Base-by-base conservation (phyloP, 2,888 invertebrate species). In the Anthophora plumipes region DNA sequence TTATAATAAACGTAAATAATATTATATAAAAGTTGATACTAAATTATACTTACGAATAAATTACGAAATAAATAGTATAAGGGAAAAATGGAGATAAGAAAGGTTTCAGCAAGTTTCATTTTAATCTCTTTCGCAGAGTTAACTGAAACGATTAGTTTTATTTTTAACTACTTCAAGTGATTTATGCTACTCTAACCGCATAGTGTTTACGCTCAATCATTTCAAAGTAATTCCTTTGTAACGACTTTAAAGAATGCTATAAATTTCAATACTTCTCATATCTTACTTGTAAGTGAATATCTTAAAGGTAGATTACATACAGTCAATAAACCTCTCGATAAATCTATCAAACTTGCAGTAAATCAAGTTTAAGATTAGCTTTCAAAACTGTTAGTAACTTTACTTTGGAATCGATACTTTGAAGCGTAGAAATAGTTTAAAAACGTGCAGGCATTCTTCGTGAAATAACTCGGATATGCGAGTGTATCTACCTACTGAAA, bases 181-280 rank as follows among this genome's bases (percentile, higher is more conserved):
- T 55, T 67, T 55, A 67, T 55, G 14, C 54, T 12, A 22, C 12
- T 55, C 41, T 25, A 25, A 39, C 39, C 41, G 54, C n/a, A 6
- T 17, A 54, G n/a, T 54, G 54, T 67, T 67, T 54, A n/a, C 66
- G 41, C 54, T 67, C 66, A 67, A 41, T 67, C 41, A 67, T 25
- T 25, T 25, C 22, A 9, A 54, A 54, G 17, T n/a, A 31, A 54
- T 67, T 43, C 43, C 67, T 43, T 25, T 41, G 43, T 41, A 31
- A 20, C 41, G 22, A 54, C 41, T 66, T 66, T 14, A 41, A 54
- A 41, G 22, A 41, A 22, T 17, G 66, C 52, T 54, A 66, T 66
- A 66, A 66, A 66, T 54, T 66, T 52, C 52, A 22, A 14, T 66
- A 12, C 39, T 52, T 17, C 41, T 66, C 66, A 14, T 54, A 66